phyloP scores from a whole-genome alignment of 2,888 invertebrate species.

The Morinoia aosen region DNA sequence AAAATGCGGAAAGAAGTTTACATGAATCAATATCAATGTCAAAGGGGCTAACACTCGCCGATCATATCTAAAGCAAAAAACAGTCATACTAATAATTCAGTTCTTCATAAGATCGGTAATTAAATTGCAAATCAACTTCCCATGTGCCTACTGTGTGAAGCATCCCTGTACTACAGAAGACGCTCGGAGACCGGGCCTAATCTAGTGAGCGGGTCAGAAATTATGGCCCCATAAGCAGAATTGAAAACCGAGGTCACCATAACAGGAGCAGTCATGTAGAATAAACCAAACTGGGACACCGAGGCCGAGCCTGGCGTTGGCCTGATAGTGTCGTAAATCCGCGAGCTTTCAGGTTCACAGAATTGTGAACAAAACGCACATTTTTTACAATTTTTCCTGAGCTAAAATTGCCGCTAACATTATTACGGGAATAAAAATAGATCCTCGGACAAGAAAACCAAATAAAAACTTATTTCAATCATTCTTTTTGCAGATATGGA shows the following conservation, averaged over 20 bases:
- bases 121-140: background rate
- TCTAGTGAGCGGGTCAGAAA: background rate
- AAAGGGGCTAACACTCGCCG: background rate
- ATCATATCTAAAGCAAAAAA: background rate
- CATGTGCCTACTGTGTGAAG: background rate
- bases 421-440: too few relatives aligned
- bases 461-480: too few relatives aligned
- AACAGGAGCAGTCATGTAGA: background rate
- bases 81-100: background rate
- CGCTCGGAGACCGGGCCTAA: background rate
- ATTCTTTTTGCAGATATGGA: too few relatives aligned
- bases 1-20: background rate
- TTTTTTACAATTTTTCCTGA: background rate
- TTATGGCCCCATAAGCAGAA: background rate
- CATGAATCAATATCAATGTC: background rate
- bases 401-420: too few relatives aligned
- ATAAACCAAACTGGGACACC: background rate
- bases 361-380: background rate
- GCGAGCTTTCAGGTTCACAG: background rate
- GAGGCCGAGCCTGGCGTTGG: background rate
- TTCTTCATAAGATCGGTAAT: background rate
- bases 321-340: background rate
- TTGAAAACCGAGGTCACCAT: background rate
- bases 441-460: too few relatives aligned
- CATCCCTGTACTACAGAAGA: background rate